These are phyloP conservation scores for Macrosiphum euphorbiae DNA, from an alignment of 2,888 invertebrate species.

Conservation along the genomic window DNA sequence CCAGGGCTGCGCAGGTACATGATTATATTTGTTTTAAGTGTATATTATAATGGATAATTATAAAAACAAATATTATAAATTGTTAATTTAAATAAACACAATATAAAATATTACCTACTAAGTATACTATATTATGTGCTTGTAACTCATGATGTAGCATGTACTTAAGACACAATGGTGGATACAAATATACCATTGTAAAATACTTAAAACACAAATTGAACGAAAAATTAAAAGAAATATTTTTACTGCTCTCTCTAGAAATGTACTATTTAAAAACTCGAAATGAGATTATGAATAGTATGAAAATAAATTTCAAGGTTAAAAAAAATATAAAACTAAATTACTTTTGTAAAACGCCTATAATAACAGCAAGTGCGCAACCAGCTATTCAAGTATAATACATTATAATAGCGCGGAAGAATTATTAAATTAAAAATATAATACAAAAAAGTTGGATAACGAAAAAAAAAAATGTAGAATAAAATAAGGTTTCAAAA, in stretches of 20 bases:
- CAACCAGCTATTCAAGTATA: background rate
- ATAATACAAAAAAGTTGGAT: background rate
- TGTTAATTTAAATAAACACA: background rate
- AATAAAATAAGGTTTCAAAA: background rate
- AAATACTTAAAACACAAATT: background rate
- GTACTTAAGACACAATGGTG: background rate
- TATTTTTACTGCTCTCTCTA: background rate
- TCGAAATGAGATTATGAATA: background rate
- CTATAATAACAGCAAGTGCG: background rate
- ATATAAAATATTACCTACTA: background rate
- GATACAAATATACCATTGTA: background rate
- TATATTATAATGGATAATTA: background rate
- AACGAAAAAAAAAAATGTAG: background rate
- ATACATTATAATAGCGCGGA: background rate
- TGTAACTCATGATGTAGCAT: background rate
- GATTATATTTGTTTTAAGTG: background rate
- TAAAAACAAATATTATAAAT: background rate
- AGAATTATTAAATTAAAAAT: background rate
- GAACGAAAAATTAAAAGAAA: background rate
- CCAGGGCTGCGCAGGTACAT: constrained; percentile 47
- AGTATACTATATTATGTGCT: background rate
- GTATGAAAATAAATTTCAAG: background rate
- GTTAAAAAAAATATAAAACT: background rate
- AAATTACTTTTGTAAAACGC: background rate
- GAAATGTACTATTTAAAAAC: background rate